Evolutionary conservation across 2,888 invertebrate species (phyloP), one percentile per base, ranked within the genome.

Genomic region (Drosophila recens): DNA sequence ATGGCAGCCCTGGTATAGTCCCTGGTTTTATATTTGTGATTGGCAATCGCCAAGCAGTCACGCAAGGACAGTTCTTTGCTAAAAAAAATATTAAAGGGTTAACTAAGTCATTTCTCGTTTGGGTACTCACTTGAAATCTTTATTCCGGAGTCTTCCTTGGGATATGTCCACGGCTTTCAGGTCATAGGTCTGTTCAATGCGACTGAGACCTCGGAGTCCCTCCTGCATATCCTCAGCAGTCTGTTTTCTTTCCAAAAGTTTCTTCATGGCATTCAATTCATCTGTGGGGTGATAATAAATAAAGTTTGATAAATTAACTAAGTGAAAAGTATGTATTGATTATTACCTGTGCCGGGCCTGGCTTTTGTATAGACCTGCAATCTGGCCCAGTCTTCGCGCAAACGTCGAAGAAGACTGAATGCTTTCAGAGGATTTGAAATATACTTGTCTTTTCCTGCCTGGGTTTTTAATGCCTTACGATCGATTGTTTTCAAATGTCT

Each of bases 301-400:
- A 10, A 2, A 3, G 1, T 36, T 36, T 13, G 11, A 13, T 5
- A 11, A n/a, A 49, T 9, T 8, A 1, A n/a, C 2, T 4, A 2
- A 5, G 11, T 13, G 2, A 3, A 0, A 30, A 11, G 43, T 15
- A 13, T 0, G 1, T 10, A 1, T 15, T 13, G 1, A 9, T 3
- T 3, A 1, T 71, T 74, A 79, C 79, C 68, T 67, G 17, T 1
- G 13, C 65, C 80, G 6, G 48, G n/a, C 0, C 51, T 27, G 2
- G 23, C 4, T 0, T 43, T 36, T 2, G 57, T 54, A 5, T 61
- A 75, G 0, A 43, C 30, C 15, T 78, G 77, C 61, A 70, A 51
- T 15, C 53, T 38, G 0, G n/a, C 56, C 84, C 87, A 86, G 5
- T 87, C 85, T 33, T 77, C 52, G 0, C 72, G 67, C 3, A 84